These are phyloP conservation scores for Diabrotica balteata DNA, from an alignment of 2,888 invertebrate genomes.

Conservation along the genomic window DNA sequence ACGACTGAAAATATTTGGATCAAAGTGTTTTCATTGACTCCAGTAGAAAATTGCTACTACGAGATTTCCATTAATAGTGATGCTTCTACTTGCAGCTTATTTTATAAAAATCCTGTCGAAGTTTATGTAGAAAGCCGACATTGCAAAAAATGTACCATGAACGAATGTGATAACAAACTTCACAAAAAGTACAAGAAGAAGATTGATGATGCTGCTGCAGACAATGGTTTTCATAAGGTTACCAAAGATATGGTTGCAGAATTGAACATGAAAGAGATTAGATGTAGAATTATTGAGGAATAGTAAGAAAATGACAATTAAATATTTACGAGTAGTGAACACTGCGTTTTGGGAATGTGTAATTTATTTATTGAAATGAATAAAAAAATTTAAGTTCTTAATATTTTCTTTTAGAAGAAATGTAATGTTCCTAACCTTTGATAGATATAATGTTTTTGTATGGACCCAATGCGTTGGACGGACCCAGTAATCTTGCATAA, in stretches of 20 bases:
- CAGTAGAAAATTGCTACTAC: conserved; percentile 7
- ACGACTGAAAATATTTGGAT: conserved; percentile 20
- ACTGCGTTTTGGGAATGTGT: no score
- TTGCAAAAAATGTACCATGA: conserved; percentile 26
- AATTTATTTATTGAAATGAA: no score
- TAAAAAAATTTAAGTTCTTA: no score
- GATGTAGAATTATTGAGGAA: conserved; percentile 9
- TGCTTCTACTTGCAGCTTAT: conserved; percentile 12
- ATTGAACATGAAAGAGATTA: conserved; percentile 24
- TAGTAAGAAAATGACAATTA: no score
- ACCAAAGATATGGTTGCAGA: conserved; percentile 15
- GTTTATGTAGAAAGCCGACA: conserved; percentile 20
- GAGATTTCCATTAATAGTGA: conserved; percentile 14
- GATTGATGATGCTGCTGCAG: conserved; percentile 11
- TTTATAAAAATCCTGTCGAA: conserved; percentile 13
- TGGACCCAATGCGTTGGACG: no score
- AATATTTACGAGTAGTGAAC: no score
- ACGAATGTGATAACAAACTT: conserved; percentile 19
- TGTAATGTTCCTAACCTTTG: no score
- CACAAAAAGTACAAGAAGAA: conserved; percentile 13
- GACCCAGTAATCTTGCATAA: no score
- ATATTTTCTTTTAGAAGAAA: no score
- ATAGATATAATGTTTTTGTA: no score
- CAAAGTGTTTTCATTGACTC: conserved; percentile 24
- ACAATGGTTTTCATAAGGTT: conserved; percentile 22